Evolutionary conservation across 2,113 vertebrate species (phyloP), one percentile per base, ranked within the genome.

Genomic region (Periophthalmodon schlosseri): DNA sequence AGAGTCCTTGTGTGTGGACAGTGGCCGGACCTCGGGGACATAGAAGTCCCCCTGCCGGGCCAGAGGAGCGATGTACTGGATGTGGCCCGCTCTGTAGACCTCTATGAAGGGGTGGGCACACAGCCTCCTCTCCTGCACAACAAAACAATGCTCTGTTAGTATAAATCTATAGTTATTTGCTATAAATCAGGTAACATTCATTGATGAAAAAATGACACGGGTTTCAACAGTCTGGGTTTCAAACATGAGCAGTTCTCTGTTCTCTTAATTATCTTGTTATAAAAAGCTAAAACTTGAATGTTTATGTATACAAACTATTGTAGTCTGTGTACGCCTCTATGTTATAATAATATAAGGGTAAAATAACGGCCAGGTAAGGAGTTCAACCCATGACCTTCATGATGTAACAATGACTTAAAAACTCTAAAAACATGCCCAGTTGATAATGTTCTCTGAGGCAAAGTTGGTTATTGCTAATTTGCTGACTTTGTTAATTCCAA

Each of bases 1-100:
- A 0, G 90, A 82, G 54, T 95, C 95, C 6, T 85, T 88, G 47
- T 83, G 81, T 0, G 81, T 93, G 70, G 85, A 79, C 72, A 92
- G 90, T 79, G 93, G 92, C 73, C 95, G 95, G 87, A 95, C 90
- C 88, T 99, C 96, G 4, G 96, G 97, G 72, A 99, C 95, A 0
- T 98, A 97, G 91, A 99, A 98, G 82, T 98, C 96, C 50, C 93
- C 95, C 89, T 98, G 97, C 6, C 95, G 94, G 8, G 96, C 96
- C 64, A 99, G 92, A 0, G 95, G 97, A 49, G 93, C 95, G 89
- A 98, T 91, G 33, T 96, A 98, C 73, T 96, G 93, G 90, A 99
- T 96, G 84, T 92, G 81, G 73, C 94, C 93, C 8, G 91, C 93
- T 76, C 92, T 94, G 91, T 98, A 96, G 92, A 98, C 96, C 93